Base-by-base conservation (phyloP, 2,888 invertebrate species). In the Drosophila meridionalis region DNA sequence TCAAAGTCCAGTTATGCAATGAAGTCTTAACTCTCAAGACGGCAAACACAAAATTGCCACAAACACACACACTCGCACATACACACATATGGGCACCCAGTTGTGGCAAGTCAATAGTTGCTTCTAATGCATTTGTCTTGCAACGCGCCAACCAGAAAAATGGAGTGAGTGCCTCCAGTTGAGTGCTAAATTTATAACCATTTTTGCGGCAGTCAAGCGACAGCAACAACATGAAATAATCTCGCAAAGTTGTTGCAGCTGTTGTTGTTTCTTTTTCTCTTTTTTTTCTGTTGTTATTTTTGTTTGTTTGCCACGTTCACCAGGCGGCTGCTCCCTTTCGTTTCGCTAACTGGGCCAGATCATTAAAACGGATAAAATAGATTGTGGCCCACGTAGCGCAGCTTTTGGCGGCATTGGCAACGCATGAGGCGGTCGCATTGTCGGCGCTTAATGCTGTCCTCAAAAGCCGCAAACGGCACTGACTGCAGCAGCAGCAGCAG, bases 261-360 rank as follows among this genome's bases (percentile, higher is more conserved):
- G 78, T 52, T 55, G 63, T 43, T 52, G 60, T 8, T 26, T 7
- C 47, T 52, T 40, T 38, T 36, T n/a, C 20, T 40, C 20, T 57
- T 48, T 48, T 53, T n/a, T n/a, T 50, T n/a, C 4, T 71, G 57
- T 34, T 43, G 40, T 58, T 72, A 48, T 63, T 66, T 67, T 45
- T 64, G 68, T 67, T 71, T 72, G 76, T 59, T 77, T 66, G 75
- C 69, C 78, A 84, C 85, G 86, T 88, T 86, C 82, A 81, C 65
- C 74, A 66, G 74, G 63, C 67, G 72, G 78, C 76, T 82, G 79
- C 83, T 80, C 84, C 89, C 83, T 91, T 87, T 82, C 88, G 83
- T 75, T 84, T 76, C 83, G 80, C 78, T 89, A 87, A 88, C 86
- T 90, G 90, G 90, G 90, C 61, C 86, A 90, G 90, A 90, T 90